Evolutionary conservation across 35 echinoderm and acorn worm species (phyloP).

Genomic region (Ophioderma brevispina): DNA sequence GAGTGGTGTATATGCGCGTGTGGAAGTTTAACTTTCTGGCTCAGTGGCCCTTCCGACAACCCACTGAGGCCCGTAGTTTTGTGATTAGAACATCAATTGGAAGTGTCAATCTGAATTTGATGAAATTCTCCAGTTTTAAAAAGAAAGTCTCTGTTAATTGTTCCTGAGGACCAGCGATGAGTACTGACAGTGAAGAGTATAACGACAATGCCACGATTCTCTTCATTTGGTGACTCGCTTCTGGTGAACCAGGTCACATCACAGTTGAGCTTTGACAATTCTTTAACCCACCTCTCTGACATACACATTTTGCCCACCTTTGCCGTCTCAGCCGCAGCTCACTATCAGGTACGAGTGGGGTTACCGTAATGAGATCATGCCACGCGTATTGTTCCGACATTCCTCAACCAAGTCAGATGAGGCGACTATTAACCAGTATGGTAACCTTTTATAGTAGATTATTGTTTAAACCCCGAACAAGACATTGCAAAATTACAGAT

Average conservation of each 20-base stretch:
- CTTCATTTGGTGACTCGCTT: not conserved
- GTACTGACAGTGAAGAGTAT: not conserved
- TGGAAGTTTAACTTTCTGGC: not conserved
- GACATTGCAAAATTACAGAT: no score
- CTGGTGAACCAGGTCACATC: slow-evolving; percentile 26
- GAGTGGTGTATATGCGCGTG: not conserved
- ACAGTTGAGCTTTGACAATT: not conserved
- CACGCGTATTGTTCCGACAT: no score
- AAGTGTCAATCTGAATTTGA: not conserved
- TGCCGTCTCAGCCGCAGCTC: slow-evolving; percentile 14
- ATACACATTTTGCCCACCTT: slow-evolving; percentile 18
- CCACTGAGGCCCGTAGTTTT: slow-evolving; percentile 11
- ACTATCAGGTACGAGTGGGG: not conserved
- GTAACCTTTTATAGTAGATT: no score
- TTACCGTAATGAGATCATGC: slow-evolving; percentile 20
- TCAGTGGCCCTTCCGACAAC: not conserved
- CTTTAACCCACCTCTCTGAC: not conserved
- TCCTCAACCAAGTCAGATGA: no score
- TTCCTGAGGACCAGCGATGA: not conserved
- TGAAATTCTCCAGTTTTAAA: not conserved
- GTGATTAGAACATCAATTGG: slow-evolving; percentile 4
- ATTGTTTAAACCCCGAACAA: no score
- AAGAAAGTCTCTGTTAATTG: slow-evolving; percentile 10
- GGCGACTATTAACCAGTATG: no score
- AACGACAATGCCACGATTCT: not conserved